Evolutionary conservation across 1,140 invertebrate genomes (phyloP).

Genomic region (Stratiolaelaps scimitus): DNA sequence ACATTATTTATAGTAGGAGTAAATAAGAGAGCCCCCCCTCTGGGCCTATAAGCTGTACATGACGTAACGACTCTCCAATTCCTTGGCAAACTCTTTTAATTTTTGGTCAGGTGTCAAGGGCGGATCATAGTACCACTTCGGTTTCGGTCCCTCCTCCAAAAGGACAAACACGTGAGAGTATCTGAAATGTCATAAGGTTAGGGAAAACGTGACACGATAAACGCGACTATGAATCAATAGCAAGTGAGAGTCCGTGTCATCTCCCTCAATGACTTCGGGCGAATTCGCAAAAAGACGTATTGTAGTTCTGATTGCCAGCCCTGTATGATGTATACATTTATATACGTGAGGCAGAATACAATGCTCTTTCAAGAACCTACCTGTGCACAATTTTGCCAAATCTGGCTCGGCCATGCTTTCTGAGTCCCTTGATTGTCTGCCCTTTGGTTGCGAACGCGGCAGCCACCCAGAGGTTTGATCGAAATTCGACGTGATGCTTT

Average conservation of each 20-base stretch:
- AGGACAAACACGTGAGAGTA: neutral
- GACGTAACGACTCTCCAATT: neutral
- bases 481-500: constrained; percentile 84
- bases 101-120: neutral
- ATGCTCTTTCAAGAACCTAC: too few relatives aligned
- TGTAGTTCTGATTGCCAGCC: too few relatives aligned
- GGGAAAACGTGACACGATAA: too few relatives aligned
- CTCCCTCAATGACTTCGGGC: too few relatives aligned
- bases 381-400: constrained; percentile 57
- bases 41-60: neutral
- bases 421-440: constrained; percentile 58
- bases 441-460: constrained; percentile 71
- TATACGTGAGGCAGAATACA: too few relatives aligned
- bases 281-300: too few relatives aligned
- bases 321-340: too few relatives aligned
- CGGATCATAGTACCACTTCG: constrained; percentile 13
- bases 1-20: too few relatives aligned
- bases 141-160: neutral
- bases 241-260: too few relatives aligned
- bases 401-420: constrained; percentile 61
- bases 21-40: neutral
- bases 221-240: too few relatives aligned
- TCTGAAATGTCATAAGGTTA: too few relatives aligned
- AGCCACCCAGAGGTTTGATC: constrained; percentile 89
- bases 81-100: neutral